phyloP scores from a whole-genome alignment of 2,888 invertebrate genomes.

The Sycophila texana region DNA sequence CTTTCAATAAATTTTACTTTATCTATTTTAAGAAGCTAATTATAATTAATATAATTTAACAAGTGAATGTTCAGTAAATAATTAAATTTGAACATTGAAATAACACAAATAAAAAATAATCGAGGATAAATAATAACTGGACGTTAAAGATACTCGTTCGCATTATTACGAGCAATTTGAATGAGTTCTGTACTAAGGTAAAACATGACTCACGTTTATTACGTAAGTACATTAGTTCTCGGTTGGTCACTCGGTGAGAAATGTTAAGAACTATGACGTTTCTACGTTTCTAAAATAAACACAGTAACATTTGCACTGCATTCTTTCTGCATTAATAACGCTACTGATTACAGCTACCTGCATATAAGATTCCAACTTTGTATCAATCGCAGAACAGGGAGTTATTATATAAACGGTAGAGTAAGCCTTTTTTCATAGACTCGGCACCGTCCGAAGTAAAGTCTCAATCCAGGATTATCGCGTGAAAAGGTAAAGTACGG shows the following conservation, averaged over 20 bases:
- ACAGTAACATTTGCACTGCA: background rate
- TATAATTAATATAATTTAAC: too few relatives aligned
- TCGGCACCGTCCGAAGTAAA: too few relatives aligned
- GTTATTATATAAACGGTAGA: too few relatives aligned
- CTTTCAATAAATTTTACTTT: too few relatives aligned
- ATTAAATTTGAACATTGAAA: too few relatives aligned
- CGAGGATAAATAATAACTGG: background rate
- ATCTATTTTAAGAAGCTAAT: background rate
- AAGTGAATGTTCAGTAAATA: too few relatives aligned
- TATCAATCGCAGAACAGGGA: too few relatives aligned
- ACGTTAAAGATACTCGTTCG: constrained; percentile 10
- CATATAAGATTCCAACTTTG: too few relatives aligned
- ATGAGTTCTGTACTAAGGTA: constrained; percentile 1
- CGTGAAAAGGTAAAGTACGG: too few relatives aligned
- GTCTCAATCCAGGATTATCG: too few relatives aligned
- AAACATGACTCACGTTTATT: constrained; percentile 14
- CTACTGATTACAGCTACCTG: background rate
- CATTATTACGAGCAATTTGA: constrained; percentile 28
- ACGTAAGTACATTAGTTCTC: constrained; percentile 25
- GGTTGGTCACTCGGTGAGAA: background rate
- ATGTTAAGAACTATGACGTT: background rate
- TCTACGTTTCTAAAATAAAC: constrained; percentile 2
- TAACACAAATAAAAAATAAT: too few relatives aligned
- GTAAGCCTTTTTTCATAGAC: too few relatives aligned
- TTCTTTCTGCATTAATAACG: background rate